Conservation (phyloP, 2,797 vertebrate species). For the Gallinago nigripennis region DNA sequence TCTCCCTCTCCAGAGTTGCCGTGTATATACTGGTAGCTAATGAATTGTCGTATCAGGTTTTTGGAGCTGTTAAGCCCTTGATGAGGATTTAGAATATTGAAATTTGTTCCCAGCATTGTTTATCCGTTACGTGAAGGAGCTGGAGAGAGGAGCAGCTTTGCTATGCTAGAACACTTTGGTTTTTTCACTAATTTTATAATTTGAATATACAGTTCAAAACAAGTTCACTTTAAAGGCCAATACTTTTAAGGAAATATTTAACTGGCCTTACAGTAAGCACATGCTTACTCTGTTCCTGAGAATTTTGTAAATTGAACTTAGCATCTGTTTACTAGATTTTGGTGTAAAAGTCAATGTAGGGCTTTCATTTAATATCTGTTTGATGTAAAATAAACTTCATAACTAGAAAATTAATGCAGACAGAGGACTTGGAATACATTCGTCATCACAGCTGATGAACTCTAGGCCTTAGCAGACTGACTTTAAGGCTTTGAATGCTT, state of each 20-base stretch:
- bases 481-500: not conserved
- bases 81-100: slow-evolving; percentile 47
- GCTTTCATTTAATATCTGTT: not conserved
- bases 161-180: not conserved
- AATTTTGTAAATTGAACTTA: not conserved
- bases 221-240: not conserved
- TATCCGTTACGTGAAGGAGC: slow-evolving; percentile 11
- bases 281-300: not conserved
- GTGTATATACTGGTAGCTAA: slow-evolving; percentile 59
- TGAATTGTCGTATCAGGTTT: slow-evolving; percentile 54
- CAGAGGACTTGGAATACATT: not conserved
- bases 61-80: slow-evolving; percentile 56
- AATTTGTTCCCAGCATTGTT: slow-evolving; percentile 40
- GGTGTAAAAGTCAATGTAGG: not conserved
- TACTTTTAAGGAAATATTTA: not conserved
- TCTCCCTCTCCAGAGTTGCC: slow-evolving; percentile 40
- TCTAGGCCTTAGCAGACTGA: not conserved
- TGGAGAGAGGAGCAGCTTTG: not conserved
- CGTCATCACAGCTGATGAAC: not conserved
- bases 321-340: not conserved
- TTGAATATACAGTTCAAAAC: not conserved
- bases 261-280: not conserved
- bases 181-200: not conserved
- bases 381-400: fast-evolving
- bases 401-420: not conserved